Evolutionary conservation across 2,888 invertebrate genomes (phyloP), one percentile per base, ranked within the genome.

Genomic region (Lagria hirta): DNA sequence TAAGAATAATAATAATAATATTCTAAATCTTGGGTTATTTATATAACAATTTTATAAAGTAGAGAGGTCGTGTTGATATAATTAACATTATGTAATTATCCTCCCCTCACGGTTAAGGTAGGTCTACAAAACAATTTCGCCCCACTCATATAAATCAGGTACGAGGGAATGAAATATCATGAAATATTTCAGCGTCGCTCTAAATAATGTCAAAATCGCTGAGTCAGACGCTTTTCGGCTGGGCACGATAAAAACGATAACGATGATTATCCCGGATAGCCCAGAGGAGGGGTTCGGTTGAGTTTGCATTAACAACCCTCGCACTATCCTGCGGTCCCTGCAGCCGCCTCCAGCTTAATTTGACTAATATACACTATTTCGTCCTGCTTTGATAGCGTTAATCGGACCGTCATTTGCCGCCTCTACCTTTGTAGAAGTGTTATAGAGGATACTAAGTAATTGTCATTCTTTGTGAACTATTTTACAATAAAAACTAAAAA

Each of bases 331-430:
- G 52, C 44, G 56, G 56, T 52, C 52, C 43, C 32, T 30, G 28
- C 48, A 49, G 48, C 47, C 51, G 54, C 48, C 54, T 55, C 52
- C 48, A 48, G 54, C 55, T 57, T 57, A 55, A 55, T 57, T 57
- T 55, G 54, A 55, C 54, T 57, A 57, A 57, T 57, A 55, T 55
- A 54, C 48, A 50, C 51, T 49, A 57, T 48, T n/a, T 48, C 48
- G 43, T 48, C 48, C 22, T 17, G 49, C 45, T 49, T 46, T 49
- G 45, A 49, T 49, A 46, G 35, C 37, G 45, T 37, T 49, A 49
- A 49, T 49, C 49, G 46, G n/a, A n/a, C n/a, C 18, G 13, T 37
- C 42, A 42, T 26, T 42, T 28, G 18, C 28, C 26, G n/a, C 22
- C 20, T n/a, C n/a, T n/a, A n/a, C n/a, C n/a, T n/a, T n/a, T n/a